Evolutionary conservation across 2,888 invertebrate species (phyloP).

Genomic region (Cephus pygmeus): DNA sequence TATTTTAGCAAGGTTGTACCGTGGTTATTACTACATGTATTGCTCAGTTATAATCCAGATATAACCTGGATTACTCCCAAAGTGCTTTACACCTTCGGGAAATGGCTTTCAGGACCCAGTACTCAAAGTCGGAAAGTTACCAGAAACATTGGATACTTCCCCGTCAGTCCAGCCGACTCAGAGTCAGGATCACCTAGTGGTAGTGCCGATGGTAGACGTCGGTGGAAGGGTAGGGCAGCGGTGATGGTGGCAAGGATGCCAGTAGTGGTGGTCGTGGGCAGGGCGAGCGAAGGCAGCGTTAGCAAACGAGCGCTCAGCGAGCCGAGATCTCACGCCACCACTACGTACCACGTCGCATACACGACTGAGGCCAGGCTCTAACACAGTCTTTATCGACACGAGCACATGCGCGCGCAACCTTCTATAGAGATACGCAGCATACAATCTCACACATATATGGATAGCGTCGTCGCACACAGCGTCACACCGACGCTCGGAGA

Average conservation of each 20-base stretch:
- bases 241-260: not conserved
- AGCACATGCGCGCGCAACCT: slow-evolving; percentile 10
- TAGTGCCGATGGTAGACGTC: not conserved
- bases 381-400: slow-evolving; percentile 9
- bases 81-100: not conserved
- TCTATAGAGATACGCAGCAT: slow-evolving; percentile 4
- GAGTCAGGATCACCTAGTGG: not conserved
- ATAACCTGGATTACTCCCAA: not conserved
- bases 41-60: not conserved
- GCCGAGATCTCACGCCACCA: slow-evolving; percentile 31
- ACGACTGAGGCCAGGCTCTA: slow-evolving; percentile 6
- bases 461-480: slow-evolving; percentile 1
- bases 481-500: not conserved
- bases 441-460: not conserved
- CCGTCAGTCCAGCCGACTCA: not conserved
- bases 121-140: slow-evolving; percentile 1
- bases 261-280: slow-evolving; percentile 7
- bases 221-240: slow-evolving; percentile 12
- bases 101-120: slow-evolving; percentile 10
- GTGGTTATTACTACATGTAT: not conserved
- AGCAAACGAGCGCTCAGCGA: not conserved
- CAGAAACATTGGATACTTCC: not conserved
- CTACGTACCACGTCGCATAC: slow-evolving; percentile 22
- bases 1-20: not conserved
- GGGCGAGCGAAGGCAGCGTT: slow-evolving; percentile 11